Evolutionary conservation across 1,140 invertebrate genomes (phyloP), one percentile per base, ranked within the genome.

Genomic region (Zaprionus gabonicus): DNA sequence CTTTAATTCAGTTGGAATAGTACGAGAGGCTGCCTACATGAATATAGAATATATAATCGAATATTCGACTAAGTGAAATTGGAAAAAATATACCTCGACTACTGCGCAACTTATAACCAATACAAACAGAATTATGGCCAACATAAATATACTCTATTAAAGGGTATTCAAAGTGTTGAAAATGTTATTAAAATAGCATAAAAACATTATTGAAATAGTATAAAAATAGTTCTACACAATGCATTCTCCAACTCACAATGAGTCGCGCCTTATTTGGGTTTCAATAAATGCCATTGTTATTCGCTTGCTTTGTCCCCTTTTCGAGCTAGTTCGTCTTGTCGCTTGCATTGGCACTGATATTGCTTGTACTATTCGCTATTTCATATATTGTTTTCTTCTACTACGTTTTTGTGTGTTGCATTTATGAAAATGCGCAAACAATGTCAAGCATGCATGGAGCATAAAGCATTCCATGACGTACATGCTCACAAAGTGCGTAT

Each of bases 401-500:
- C n/a, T 20, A 46, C 17, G 17, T 46, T 46, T 5, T 46, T 46
- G 3, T 44, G 2, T 67, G 58, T 57, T 74, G 25, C 36, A 38
- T 49, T 20, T 41, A 58, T 36, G 55, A 56, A 44, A 70, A 66
- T 64, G 44, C 41, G 25, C 31, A 13, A 66, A 55, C 51, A 63
- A 55, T 70, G 66, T 67, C 49, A 62, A 58, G 60, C 58, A 76
- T 78, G 51, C 44, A 51, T 51, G 12, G 23, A 55, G 57, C 31
- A 65, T 63, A 71, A 76, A 72, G 62, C 62, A 76, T 68, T 36
- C 57, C 68, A 49, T 68, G 4, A 46, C 7, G n/a, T 17, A 7
- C n/a, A 46, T 59, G 13, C 58, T 58, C 31, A 70, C 55, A 71
- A 75, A 78, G 66, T 81, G 84, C 83, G 83, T 87, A 80, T 86